Conservation (phyloP, 2,888 invertebrate species). For the Cabera pusaria region DNA sequence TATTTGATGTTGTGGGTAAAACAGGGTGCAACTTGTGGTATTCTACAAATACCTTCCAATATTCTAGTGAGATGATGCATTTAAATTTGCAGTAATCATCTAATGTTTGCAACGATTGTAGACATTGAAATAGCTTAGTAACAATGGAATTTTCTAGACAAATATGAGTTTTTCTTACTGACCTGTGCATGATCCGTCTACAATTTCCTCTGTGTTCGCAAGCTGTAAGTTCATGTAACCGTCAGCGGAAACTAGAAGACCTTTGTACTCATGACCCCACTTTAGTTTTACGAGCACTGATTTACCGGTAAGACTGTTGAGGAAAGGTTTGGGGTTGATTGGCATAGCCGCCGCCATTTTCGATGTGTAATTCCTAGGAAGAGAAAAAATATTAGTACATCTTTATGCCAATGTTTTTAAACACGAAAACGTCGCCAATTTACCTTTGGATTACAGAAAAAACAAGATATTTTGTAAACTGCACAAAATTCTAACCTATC, state of each 20-base stretch:
- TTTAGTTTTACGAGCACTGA: constrained; percentile 98
- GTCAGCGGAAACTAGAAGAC: constrained; percentile 98
- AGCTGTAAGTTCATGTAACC: constrained; percentile 99
- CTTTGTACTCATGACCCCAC: constrained; percentile 99
- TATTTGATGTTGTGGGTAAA: too few relatives aligned
- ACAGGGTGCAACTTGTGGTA: too few relatives aligned
- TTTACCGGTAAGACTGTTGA: constrained; percentile 99
- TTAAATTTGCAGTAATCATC: too few relatives aligned
- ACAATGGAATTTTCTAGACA: too few relatives aligned
- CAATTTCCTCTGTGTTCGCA: constrained; percentile 98
- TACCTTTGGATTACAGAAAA: not conserved
- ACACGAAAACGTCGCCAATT: not conserved
- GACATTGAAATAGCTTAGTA: too few relatives aligned
- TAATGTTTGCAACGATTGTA: too few relatives aligned
- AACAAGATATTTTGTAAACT: not conserved
- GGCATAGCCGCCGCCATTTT: constrained; percentile 94
- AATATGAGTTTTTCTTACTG: too few relatives aligned
- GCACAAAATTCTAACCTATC: constrained; percentile 3
- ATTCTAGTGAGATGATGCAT: too few relatives aligned
- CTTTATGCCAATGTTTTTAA: too few relatives aligned
- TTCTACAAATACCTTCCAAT: too few relatives aligned
- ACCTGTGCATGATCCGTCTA: constrained; percentile 96
- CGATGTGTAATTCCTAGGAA: constrained; percentile 33
- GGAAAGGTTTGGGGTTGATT: constrained; percentile 99
- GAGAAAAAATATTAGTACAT: constrained; percentile 12